Base-by-base conservation (phyloP, 1,140 invertebrate genomes). In the Drosophila navojoa region DNA sequence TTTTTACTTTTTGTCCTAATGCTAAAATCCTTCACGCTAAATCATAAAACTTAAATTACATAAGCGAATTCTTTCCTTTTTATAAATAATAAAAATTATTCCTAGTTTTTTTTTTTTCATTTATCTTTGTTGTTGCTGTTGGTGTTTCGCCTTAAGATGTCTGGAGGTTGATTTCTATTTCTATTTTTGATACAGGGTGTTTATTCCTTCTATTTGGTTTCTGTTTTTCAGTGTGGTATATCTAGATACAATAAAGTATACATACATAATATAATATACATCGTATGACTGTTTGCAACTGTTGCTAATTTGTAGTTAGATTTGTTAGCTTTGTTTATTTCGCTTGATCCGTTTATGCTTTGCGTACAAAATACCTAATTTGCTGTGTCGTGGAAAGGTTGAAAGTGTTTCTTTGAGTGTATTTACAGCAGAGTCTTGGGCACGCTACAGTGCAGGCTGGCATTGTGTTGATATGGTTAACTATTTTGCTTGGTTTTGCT, bases 1-100 rank as follows among this genome's bases (percentile, higher is more conserved):
- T 1, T 53, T 54, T 38, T 66, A 49, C 10, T 45, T 59, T 66
- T 15, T 44, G 42, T 6, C 15, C 50, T 73, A 38, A 55, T 57
- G 44, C 80, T 82, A 79, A 59, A 66, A 63, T 64, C 45, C 52
- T 27, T 57, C 22, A 49, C 66, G 50, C 62, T 79, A 82, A 82
- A 84, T 76, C 68, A 84, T 84, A 76, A 75, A 75, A 73, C 82
- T 81, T 79, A 79, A 72, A 35, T 57, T 79, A 84, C 52, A 60
- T 84, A 84, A 79, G 80, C 80, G 80, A 71, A 79, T 84, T 79
- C 79, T 79, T 84, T 84, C 76, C 76, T 47, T 38, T 16, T 71
- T 81, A 77, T 54, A 73, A 77, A 75, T 78, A 68, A 73, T 60
- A 73, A 55, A 68, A 73, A 61, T 22, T 74, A 32, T 69, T 73